Evolutionary conservation across 1,140 invertebrate species (phyloP).

Genomic region (Paraescarpia echinospica): DNA sequence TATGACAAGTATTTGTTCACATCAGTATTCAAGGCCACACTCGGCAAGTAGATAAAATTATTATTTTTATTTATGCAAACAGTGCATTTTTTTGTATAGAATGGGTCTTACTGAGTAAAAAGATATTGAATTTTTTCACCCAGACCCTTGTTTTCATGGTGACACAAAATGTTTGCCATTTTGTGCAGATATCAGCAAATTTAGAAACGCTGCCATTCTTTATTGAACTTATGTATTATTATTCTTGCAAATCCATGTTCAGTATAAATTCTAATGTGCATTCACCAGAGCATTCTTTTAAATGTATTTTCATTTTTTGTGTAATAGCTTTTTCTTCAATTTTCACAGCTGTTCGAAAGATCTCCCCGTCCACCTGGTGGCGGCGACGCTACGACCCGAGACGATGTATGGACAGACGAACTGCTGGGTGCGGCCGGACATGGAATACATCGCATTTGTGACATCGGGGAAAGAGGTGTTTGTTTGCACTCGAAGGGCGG

Average conservation of each 20-base stretch:
- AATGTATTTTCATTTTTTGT: no score
- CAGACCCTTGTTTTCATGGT: neutral
- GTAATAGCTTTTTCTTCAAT: neutral
- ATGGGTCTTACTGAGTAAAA: no score
- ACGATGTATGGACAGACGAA: conserved; percentile 99
- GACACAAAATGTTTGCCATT: neutral
- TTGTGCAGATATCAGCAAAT: no score
- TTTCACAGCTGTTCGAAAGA: conserved; percentile 13
- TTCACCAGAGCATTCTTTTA: no score
- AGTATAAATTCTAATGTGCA: no score
- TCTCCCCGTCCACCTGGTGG: conserved; percentile 80
- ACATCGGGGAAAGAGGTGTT: conserved; percentile 73
- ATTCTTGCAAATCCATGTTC: no score
- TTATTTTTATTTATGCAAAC: no score
- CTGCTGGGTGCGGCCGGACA: conserved; percentile 95
- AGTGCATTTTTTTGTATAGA: no score
- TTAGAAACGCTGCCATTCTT: no score
- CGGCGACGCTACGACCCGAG: conserved; percentile 96
- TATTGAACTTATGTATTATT: no score
- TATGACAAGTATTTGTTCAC: neutral
- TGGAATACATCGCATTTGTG: conserved; percentile 86
- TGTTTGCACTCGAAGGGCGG: conserved; percentile 83
- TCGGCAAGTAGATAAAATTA: no score
- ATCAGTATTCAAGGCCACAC: neutral
- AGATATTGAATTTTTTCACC: no score